Evolutionary conservation across 2,113 vertebrate genomes (phyloP).

Genomic region (Anhinga anhinga): DNA sequence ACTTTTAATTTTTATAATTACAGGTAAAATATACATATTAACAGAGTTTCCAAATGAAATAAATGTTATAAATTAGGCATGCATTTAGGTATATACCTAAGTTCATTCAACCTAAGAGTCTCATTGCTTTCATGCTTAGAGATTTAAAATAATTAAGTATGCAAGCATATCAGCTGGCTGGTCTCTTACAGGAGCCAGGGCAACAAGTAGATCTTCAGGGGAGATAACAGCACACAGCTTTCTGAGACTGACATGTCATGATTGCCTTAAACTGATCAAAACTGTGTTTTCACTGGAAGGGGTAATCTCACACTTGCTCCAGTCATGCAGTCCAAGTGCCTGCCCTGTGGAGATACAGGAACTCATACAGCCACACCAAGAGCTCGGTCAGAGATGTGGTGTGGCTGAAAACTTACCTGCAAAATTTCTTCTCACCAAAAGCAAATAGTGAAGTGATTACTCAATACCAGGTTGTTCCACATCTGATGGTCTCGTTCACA

Average conservation of each 20-base stretch:
- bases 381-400: background rate
- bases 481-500: background rate
- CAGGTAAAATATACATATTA: background rate
- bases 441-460: background rate
- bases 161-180: background rate
- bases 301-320: background rate
- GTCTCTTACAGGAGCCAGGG: background rate
- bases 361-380: background rate
- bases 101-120: background rate
- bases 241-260: background rate
- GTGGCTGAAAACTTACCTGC: background rate
- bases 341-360: background rate
- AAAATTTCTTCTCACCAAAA: background rate
- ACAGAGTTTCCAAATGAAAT: background rate
- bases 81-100: background rate
- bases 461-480: background rate
- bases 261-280: background rate
- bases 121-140: background rate
- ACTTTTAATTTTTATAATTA: background rate
- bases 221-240: background rate
- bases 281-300: background rate
- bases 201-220: background rate
- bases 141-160: background rate
- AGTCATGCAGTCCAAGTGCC: background rate
- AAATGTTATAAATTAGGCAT: background rate